A percentile compares a stretch with the other conserved stretches of the same genome.
Conservation (phyloP, 2,888 invertebrate genomes). For the Globia sparganii region DNA sequence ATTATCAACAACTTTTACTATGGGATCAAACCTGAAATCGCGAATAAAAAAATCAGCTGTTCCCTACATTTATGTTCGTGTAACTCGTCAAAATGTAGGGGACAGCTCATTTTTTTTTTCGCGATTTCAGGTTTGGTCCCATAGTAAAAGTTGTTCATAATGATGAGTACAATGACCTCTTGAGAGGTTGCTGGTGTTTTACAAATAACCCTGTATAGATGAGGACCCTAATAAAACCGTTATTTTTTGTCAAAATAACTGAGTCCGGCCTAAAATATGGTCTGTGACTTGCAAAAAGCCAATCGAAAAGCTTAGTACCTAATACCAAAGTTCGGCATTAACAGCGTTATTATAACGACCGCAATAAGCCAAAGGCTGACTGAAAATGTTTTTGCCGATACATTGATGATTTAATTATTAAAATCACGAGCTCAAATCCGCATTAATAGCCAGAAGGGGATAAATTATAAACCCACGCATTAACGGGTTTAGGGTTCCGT, state of each 20-base stretch:
- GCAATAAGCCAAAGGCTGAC: constrained; percentile 2
- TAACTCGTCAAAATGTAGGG: no score
- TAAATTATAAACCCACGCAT: constrained; percentile 38
- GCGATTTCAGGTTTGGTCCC: no score
- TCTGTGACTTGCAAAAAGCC: background rate
- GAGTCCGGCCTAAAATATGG: background rate
- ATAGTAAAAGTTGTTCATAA: no score
- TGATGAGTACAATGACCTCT: no score
- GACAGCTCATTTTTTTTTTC: no score
- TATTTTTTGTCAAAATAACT: background rate
- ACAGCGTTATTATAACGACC: background rate
- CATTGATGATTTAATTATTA: constrained; percentile 46
- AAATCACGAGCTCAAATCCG: constrained; percentile 33
- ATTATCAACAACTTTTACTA: no score
- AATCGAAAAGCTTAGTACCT: background rate
- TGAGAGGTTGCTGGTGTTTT: no score
- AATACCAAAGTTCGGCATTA: background rate
- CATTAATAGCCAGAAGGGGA: constrained; percentile 26
- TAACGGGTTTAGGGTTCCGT: constrained; percentile 16
- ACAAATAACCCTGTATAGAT: no score
- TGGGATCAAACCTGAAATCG: no score
- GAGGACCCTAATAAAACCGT: background rate
- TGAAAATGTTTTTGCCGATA: constrained; percentile 39
- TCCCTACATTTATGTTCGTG: no score
- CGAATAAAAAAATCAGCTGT: no score